These are phyloP conservation scores for Diplodus puntazzo DNA, from an alignment of 2,797 vertebrate species.

Conservation along the genomic window DNA sequence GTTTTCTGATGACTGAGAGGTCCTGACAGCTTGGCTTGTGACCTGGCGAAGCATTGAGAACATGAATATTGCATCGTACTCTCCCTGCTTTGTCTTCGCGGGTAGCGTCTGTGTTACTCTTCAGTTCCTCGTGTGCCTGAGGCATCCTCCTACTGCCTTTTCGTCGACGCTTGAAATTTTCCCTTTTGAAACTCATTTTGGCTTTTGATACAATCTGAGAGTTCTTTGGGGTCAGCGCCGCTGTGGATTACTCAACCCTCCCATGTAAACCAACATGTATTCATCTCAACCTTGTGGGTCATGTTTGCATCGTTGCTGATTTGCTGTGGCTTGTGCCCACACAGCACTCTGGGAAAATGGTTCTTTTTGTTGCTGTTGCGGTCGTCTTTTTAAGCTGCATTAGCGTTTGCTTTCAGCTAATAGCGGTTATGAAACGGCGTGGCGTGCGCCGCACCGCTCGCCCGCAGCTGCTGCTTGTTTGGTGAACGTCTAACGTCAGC, in stretches of 20 bases:
- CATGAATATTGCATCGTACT: slow-evolving; percentile 59
- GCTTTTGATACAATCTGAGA: slow-evolving; percentile 80
- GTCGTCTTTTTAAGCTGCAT: slow-evolving; percentile 52
- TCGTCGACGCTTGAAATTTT: slow-evolving; percentile 68
- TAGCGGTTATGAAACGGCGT: slow-evolving; percentile 49
- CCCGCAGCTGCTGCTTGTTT: slow-evolving; percentile 54
- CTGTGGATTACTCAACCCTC: slow-evolving; percentile 75
- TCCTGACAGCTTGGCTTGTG: slow-evolving; percentile 41
- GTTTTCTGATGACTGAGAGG: slow-evolving; percentile 39
- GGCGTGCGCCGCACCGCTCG: slow-evolving; percentile 19
- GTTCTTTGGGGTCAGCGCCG: slow-evolving; percentile 69
- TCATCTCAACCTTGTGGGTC: slow-evolving; percentile 72
- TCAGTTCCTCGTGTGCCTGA: slow-evolving; percentile 59
- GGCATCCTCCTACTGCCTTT: slow-evolving; percentile 75
- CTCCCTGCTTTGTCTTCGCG: slow-evolving; percentile 53
- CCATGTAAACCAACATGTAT: slow-evolving; percentile 70
- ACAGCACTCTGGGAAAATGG: slow-evolving; percentile 48
- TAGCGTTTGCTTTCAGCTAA: slow-evolving; percentile 39
- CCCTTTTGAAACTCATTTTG: slow-evolving; percentile 75
- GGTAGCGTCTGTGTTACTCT: slow-evolving; percentile 51
- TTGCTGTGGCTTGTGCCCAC: slow-evolving; percentile 78
- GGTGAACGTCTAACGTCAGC: slow-evolving; percentile 30
- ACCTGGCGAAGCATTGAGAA: slow-evolving; percentile 56
- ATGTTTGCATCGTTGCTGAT: slow-evolving; percentile 67
- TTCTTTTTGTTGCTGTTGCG: slow-evolving; percentile 30